These are phyloP conservation scores for Spodoptera frugiperda DNA, from an alignment of 1,140 invertebrate species.

Conservation along the genomic window DNA sequence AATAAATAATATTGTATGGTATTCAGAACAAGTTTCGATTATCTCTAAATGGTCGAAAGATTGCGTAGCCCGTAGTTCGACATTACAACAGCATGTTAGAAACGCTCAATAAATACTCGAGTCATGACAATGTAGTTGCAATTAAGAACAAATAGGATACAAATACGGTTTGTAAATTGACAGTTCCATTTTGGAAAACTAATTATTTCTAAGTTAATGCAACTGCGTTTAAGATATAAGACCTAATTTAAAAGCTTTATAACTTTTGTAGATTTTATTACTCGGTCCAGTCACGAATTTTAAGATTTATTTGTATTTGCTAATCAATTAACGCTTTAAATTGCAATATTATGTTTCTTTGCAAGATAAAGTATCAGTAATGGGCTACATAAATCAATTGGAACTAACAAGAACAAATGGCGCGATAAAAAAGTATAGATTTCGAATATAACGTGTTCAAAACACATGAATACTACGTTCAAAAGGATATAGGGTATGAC, in stretches of 20 bases:
- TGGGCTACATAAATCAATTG: not conserved
- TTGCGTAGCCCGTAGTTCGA: slow-evolving; percentile 28
- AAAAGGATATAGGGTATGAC: slow-evolving; percentile 25
- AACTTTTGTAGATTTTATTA: not conserved
- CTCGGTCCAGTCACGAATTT: not conserved
- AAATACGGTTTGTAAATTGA: slow-evolving; percentile 27
- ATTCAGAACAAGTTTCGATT: slow-evolving; percentile 40
- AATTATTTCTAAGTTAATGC: slow-evolving; percentile 17
- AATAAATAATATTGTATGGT: slow-evolving; percentile 29
- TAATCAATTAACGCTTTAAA: not conserved
- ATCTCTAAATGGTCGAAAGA: slow-evolving; percentile 41
- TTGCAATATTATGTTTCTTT: not conserved
- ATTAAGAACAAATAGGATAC: slow-evolving; percentile 54
- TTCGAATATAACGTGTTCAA: slow-evolving; percentile 27
- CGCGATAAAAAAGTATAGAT: slow-evolving; percentile 24
- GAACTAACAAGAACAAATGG: not conserved
- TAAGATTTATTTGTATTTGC: not conserved
- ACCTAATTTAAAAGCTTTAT: slow-evolving; percentile 4
- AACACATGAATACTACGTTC: slow-evolving; percentile 34
- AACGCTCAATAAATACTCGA: slow-evolving; percentile 57
- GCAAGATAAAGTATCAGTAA: not conserved
- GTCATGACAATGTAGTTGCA: slow-evolving; percentile 59
- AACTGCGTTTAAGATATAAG: not conserved
- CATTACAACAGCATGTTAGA: slow-evolving; percentile 38
- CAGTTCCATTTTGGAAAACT: slow-evolving; percentile 24